phyloP scores from a whole-genome alignment of 2,888 invertebrate species.

The Oscheius sp. region DNA sequence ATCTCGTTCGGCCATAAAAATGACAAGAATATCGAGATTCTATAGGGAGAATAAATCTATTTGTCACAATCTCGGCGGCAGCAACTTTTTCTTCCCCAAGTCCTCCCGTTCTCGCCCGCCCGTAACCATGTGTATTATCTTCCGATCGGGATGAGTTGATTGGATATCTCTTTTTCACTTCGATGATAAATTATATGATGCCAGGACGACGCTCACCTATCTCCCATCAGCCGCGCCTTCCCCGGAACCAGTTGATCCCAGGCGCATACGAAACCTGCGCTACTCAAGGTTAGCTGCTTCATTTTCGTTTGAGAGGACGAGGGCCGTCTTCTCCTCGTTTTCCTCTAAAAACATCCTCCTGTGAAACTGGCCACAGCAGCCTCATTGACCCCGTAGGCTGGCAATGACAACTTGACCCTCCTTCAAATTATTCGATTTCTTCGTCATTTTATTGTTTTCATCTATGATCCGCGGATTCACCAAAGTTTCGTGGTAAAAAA shows the following conservation, averaged over 20 bases:
- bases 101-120: background rate
- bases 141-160: too few species aligned
- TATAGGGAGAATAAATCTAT: background rate
- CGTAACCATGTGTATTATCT: background rate
- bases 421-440: too few species aligned
- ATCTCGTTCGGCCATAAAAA: too few species aligned
- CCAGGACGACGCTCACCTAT: background rate
- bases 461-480: too few species aligned
- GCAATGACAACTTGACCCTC: too few species aligned
- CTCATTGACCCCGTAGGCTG: too few species aligned
- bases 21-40: background rate
- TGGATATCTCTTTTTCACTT: background rate
- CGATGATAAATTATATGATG: background rate
- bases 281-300: slow-evolving; percentile 32
- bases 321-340: background rate
- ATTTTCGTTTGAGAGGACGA: background rate
- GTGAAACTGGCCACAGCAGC: background rate
- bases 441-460: too few species aligned
- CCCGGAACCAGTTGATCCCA: slow-evolving; percentile 9
- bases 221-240: background rate
- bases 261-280: slow-evolving; percentile 25
- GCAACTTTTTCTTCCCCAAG: background rate
- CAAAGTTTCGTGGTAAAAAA: too few species aligned
- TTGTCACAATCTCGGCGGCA: background rate
- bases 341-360: background rate